Evolutionary conservation across 2,797 vertebrate species (phyloP).

Genomic region (Oreortyx pictus): DNA sequence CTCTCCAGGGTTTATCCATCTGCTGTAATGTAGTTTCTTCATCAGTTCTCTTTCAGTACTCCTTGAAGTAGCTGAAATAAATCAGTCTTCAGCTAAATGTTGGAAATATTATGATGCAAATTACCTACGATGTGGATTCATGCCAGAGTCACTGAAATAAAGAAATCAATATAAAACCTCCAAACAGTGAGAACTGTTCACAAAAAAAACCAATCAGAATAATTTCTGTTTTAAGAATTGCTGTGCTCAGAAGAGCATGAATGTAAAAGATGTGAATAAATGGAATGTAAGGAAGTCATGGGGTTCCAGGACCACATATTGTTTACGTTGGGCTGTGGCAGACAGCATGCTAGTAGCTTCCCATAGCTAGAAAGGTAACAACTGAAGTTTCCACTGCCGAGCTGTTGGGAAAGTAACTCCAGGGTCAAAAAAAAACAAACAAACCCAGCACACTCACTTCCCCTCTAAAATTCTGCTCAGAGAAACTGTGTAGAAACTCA

Average conservation of each 20-base stretch:
- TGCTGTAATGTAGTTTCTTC: neutral
- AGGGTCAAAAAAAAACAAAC: neutral
- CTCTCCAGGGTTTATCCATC: neutral
- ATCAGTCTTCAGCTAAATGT: neutral
- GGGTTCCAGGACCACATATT: neutral
- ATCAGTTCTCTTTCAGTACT: neutral
- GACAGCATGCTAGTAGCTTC: neutral
- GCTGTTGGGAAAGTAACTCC: neutral
- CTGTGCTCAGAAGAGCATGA: neutral
- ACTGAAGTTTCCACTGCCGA: neutral
- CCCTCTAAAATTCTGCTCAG: neutral
- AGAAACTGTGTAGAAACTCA: neutral
- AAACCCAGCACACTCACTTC: neutral
- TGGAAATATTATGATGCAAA: neutral
- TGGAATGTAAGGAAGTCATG: neutral
- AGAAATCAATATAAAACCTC: neutral
- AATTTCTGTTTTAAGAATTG: neutral
- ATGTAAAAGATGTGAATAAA: neutral
- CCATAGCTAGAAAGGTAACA: neutral
- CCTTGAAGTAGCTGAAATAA: neutral
- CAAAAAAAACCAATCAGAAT: neutral
- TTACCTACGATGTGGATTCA: neutral
- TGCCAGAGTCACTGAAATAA: neutral
- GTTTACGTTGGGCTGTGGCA: neutral
- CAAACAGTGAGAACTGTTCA: neutral